A percentile compares a stretch with the other conserved stretches of the same genome.
Evolutionary conservation across 2,797 vertebrate species (phyloP).

Genomic region (Enteromius fasciolatus): DNA sequence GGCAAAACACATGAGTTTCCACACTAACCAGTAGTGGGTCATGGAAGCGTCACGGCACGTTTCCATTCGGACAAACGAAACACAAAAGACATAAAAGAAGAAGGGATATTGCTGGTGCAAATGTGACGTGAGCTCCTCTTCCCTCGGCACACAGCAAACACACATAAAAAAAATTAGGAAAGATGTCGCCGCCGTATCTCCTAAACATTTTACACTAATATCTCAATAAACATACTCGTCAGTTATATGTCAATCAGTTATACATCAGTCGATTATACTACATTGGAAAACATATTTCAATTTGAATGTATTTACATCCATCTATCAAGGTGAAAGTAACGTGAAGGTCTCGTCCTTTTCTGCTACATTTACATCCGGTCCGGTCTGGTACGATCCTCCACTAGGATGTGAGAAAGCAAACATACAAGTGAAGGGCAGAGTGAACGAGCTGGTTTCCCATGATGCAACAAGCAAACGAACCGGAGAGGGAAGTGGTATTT

Average conservation of each 20-base stretch:
- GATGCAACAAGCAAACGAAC: constrained; percentile 48
- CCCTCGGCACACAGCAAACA: constrained; percentile 64
- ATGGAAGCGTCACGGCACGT: constrained; percentile 45
- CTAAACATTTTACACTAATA: constrained; percentile 33
- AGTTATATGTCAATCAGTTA: constrained; percentile 32
- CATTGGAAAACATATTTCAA: constrained; percentile 27
- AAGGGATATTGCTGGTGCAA: constrained; percentile 66
- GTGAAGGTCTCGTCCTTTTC: constrained; percentile 11
- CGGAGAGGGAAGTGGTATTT: constrained; percentile 60
- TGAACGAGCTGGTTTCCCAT: constrained; percentile 40
- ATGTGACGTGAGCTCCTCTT: constrained; percentile 60
- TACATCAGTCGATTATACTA: constrained; percentile 35
- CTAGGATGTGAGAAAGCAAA: constrained; percentile 9
- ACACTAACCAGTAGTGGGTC: constrained; percentile 60
- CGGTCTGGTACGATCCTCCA: neutral
- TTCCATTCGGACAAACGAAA: constrained; percentile 31
- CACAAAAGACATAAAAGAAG: neutral
- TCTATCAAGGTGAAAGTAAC: constrained; percentile 42
- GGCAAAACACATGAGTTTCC: constrained; percentile 53
- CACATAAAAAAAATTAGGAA: constrained; percentile 39
- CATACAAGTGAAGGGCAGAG: constrained; percentile 2
- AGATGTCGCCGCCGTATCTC: neutral
- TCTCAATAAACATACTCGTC: constrained; percentile 39
- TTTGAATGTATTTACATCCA: constrained; percentile 38
- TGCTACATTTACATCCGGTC: constrained; percentile 37